These are phyloP conservation scores for Lophius piscatorius DNA, from an alignment of 2,113 vertebrate genomes.

Conservation along the genomic window DNA sequence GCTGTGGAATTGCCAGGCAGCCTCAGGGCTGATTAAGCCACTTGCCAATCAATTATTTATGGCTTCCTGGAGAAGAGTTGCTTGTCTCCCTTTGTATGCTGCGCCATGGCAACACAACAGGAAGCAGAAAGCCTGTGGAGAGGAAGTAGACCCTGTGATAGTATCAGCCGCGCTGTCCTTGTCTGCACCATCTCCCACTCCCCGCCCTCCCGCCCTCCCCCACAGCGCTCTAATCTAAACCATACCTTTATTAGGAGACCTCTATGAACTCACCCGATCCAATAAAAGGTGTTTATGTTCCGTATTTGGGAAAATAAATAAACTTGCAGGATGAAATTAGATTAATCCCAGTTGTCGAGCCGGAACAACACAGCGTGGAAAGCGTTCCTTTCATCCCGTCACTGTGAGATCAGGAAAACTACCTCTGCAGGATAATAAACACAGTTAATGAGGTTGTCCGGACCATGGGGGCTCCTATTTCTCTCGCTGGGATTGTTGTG, in stretches of 20 bases:
- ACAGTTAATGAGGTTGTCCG: constrained; percentile 40
- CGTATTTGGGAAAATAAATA: constrained; percentile 60
- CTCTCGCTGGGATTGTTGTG: constrained; percentile 47
- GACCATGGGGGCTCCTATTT: constrained; percentile 41
- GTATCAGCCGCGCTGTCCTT: constrained; percentile 51
- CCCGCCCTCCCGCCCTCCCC: constrained; percentile 16
- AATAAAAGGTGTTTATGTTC: constrained; percentile 72
- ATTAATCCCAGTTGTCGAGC: constrained; percentile 54
- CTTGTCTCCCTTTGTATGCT: constrained; percentile 76
- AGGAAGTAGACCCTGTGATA: constrained; percentile 71
- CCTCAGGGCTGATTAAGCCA: constrained; percentile 76
- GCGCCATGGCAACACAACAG: constrained; percentile 82
- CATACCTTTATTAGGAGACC: constrained; percentile 62
- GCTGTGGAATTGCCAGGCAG: constrained; percentile 72
- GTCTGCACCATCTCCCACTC: constrained; percentile 27
- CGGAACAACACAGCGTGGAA: constrained; percentile 9
- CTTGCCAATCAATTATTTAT: constrained; percentile 83
- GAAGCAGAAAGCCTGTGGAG: constrained; percentile 71
- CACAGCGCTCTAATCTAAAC: constrained; percentile 55
- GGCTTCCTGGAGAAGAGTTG: constrained; percentile 76
- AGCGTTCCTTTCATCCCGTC: constrained; percentile 40
- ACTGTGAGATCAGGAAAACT: constrained; percentile 32
- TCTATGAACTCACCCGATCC: constrained; percentile 55
- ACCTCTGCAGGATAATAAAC: constrained; percentile 42
- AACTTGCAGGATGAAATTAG: constrained; percentile 51